Conservation (phyloP, 2,113 vertebrate species). For the Tragelaphus imberbis region DNA sequence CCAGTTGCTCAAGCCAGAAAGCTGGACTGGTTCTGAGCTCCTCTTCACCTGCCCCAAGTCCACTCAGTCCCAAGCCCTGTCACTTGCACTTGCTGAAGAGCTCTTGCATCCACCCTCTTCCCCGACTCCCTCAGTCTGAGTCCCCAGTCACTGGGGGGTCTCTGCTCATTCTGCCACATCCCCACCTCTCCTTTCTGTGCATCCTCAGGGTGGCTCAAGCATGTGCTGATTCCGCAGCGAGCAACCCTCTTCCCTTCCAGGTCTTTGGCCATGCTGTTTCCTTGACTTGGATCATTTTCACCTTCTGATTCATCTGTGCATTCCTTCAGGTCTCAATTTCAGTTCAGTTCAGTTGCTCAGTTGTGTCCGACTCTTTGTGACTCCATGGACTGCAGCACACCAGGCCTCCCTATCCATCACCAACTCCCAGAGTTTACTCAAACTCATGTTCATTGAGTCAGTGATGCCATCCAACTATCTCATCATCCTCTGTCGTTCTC, state of each 20-base stretch:
- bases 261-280: background rate
- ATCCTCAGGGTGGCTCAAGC: background rate
- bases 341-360: background rate
- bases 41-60: background rate
- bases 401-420: background rate
- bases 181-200: background rate
- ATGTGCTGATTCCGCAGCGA: too few relatives aligned
- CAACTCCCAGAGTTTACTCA: background rate
- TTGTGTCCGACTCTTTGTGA: background rate
- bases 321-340: background rate
- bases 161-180: background rate
- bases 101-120: background rate
- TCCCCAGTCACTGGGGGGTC: background rate
- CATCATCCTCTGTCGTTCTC: background rate
- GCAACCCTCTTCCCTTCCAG: background rate
- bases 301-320: background rate
- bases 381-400: fast-evolving
- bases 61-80: background rate
- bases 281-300: background rate
- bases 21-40: background rate
- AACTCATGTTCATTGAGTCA: background rate
- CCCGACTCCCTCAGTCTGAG: background rate
- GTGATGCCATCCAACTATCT: background rate
- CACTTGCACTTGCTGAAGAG: background rate
- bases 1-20: background rate